Evolutionary conservation across 1,140 invertebrate species (phyloP).

Genomic region (Laodelphax striatellus): DNA sequence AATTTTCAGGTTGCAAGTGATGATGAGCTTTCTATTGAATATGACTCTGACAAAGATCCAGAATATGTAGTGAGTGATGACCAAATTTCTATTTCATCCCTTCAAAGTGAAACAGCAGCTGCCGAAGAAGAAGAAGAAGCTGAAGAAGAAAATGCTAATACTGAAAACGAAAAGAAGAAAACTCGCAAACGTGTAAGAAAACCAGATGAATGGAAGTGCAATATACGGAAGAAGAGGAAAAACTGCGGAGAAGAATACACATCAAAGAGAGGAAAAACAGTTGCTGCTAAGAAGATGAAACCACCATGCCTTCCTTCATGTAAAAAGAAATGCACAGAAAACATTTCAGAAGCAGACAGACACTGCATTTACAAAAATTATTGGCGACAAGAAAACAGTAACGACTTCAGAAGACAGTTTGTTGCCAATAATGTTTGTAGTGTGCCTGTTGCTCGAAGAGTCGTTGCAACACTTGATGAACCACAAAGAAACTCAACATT

Average conservation of each 20-base stretch:
- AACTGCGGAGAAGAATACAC: slow-evolving; percentile 4
- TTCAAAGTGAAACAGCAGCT: too few species aligned
- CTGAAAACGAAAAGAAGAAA: slow-evolving; percentile 1
- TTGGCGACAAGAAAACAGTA: neutral
- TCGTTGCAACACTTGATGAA: neutral
- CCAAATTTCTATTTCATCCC: too few species aligned
- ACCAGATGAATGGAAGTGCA: slow-evolving; percentile 4
- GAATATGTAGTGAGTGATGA: too few species aligned
- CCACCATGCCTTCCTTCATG: neutral
- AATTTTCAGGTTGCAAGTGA: too few species aligned
- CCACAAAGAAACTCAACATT: neutral
- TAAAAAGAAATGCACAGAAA: slow-evolving; percentile 7
- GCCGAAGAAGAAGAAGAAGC: too few species aligned
- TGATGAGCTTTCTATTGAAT: too few species aligned
- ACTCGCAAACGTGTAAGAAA: slow-evolving; percentile 4
- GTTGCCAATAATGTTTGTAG: neutral
- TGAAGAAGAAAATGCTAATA: too few species aligned
- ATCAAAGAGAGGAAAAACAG: neutral
- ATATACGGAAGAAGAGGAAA: slow-evolving; percentile 2
- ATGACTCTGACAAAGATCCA: too few species aligned
- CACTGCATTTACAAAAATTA: slow-evolving; percentile 1
- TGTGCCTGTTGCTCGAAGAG: neutral
- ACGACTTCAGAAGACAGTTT: slow-evolving; percentile 8
- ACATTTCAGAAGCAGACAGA: neutral
- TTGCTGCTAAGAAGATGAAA: slow-evolving; percentile 5